Conservation (phyloP, 2,888 invertebrate genomes). For the Stenodera caucasica region DNA sequence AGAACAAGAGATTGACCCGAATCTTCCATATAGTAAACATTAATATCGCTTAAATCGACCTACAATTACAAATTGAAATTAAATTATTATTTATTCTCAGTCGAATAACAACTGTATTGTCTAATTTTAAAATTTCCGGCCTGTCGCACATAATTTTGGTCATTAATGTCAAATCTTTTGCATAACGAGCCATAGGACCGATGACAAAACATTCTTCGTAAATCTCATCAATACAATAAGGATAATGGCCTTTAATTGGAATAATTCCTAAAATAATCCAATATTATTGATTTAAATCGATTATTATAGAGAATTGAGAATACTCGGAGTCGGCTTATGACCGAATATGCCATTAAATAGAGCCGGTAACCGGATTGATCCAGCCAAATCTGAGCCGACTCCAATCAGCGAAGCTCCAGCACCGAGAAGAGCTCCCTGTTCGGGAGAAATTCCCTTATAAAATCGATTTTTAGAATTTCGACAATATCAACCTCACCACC, state of each 20-base stretch:
- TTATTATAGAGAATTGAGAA: conserved; percentile 48
- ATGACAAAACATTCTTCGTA: conserved; percentile 60
- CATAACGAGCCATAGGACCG: conserved; percentile 79
- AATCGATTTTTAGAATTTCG: background rate
- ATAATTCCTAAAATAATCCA: conserved; percentile 56
- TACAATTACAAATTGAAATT: conserved; percentile 24
- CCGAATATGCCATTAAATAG: conserved; percentile 86
- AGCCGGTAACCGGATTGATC: conserved; percentile 85
- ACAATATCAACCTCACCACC: conserved; percentile 59
- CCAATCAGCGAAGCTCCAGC: conserved; percentile 77
- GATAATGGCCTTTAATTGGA: conserved; percentile 65
- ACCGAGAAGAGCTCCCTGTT: conserved; percentile 70
- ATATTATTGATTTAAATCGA: background rate
- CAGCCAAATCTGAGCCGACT: conserved; percentile 83
- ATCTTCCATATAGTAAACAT: conserved; percentile 63
- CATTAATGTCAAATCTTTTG: conserved; percentile 72
- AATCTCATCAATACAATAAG: conserved; percentile 57
- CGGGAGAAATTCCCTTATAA: background rate
- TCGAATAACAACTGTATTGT: conserved; percentile 62
- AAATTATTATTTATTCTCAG: conserved; percentile 12
- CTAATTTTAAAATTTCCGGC: conserved; percentile 54
- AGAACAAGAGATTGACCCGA: conserved; percentile 60
- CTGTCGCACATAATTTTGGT: conserved; percentile 63
- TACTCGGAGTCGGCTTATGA: conserved; percentile 79
- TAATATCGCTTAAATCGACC: conserved; percentile 40